Evolutionary conservation across 2,113 vertebrate species (phyloP), one percentile per base, ranked within the genome.

Genomic region (Cromileptes altivelis): DNA sequence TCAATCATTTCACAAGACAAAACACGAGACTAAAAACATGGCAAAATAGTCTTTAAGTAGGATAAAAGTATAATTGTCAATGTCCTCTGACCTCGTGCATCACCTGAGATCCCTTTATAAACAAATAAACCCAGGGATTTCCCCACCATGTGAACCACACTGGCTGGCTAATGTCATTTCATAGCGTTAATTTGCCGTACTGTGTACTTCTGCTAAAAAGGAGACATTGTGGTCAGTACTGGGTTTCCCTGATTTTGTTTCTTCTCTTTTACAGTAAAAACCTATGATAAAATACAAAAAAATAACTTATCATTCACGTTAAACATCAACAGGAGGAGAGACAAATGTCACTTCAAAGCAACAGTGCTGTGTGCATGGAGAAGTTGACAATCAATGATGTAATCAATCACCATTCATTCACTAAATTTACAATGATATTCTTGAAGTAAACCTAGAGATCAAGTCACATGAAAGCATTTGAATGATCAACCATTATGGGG

Each of bases 91-190:
- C 17, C n/a, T 25, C 4, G 12, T 18, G 2, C 3, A 49, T 55
- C 0, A 15, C 4, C 12, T 21, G 10, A 45, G 11, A 6, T 6
- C 53, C 30, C 9, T 67, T 58, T 5, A 63, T 30, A n/a, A 75
- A 63, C 65, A 69, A 70, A 72, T 4, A 73, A 50, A 45, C 21
- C 2, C 10, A 55, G 68, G 88, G 70, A 72, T 67, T 89, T 83
- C 70, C 84, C 84, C 64, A n/a, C 25, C 11, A 2, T 10, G 14
- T 60, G 1, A 47, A 70, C 17, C 73, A 53, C 7, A 15, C 33
- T 30, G 47, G 27, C 27, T 49, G 25, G 33, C n/a, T 47, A 45
- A 61, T 77, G 47, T 75, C 45, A 70, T 61, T 50, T 78, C 30
- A 60, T 14, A 10, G 30, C 23, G 61, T 65, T 17, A 6, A 49